Evolutionary conservation across 2,113 vertebrate genomes (phyloP).

Genomic region (Ibidorhyncha struthersii): DNA sequence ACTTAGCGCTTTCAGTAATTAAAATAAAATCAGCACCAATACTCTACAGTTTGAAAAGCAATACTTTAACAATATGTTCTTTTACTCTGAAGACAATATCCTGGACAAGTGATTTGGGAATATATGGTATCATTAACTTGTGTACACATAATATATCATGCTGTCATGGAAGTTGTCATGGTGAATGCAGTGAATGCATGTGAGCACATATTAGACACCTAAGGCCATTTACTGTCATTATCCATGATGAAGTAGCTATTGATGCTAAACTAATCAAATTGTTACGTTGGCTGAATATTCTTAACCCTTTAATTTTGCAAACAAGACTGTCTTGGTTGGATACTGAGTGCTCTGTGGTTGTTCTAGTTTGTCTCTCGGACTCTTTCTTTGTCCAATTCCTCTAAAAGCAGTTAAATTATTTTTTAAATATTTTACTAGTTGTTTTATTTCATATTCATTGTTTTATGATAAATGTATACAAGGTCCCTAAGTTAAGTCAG

Average conservation of each 20-base stretch:
- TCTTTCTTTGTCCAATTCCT: background rate
- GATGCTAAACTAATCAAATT: constrained; percentile 9
- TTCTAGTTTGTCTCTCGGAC: background rate
- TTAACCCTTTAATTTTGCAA: background rate
- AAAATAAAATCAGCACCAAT: background rate
- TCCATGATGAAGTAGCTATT: background rate
- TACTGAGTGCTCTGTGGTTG: background rate
- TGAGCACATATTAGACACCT: background rate
- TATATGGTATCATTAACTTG: background rate
- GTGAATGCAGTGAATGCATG: background rate
- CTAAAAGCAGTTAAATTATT: background rate
- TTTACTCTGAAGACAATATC: background rate
- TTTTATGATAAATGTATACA: background rate
- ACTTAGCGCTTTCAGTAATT: background rate
- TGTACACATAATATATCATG: background rate
- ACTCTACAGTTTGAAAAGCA: background rate
- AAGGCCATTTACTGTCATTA: background rate
- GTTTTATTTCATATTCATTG: background rate
- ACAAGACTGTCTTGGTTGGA: background rate
- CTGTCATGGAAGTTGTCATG: background rate
- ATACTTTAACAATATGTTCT: background rate
- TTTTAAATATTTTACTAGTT: background rate
- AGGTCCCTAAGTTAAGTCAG: background rate
- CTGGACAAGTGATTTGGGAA: background rate
- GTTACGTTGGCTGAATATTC: background rate